A percentile compares a stretch with the other conserved stretches of the same genome.
Evolutionary conservation across 2,888 invertebrate genomes (phyloP).

Genomic region (Resseliella maxima): DNA sequence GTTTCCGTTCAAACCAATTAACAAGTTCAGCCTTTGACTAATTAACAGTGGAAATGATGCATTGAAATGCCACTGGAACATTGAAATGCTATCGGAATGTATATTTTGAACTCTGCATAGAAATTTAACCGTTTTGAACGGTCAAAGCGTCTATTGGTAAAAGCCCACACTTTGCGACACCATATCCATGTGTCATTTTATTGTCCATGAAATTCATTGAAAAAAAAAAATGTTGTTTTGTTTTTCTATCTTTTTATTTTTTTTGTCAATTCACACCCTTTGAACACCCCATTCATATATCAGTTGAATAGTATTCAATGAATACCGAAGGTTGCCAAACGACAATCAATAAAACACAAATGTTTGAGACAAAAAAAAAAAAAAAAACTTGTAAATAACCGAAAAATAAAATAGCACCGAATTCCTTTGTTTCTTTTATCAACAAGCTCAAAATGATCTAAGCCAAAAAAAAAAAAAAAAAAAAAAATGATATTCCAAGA

Average conservation of each 20-base stretch:
- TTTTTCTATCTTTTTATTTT: conserved; percentile 22
- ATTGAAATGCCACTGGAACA: neutral
- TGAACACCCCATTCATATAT: conserved; percentile 2
- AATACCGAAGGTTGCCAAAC: conserved; percentile 16
- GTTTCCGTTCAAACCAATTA: conserved; percentile 25
- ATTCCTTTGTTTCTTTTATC: neutral
- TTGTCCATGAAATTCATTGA: neutral
- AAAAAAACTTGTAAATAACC: too few species aligned
- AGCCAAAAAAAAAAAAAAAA: neutral
- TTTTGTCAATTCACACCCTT: conserved; percentile 6
- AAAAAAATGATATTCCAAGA: neutral
- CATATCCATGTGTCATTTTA: neutral
- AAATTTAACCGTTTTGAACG: too few species aligned
- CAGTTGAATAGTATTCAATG: too few species aligned
- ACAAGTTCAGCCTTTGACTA: neutral
- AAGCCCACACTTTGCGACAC: too few species aligned
- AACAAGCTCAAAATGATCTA: neutral
- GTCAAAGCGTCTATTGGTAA: too few species aligned
- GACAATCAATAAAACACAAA: conserved; percentile 10
- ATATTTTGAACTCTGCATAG: too few species aligned
- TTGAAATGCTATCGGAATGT: too few species aligned
- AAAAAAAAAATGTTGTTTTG: too few species aligned
- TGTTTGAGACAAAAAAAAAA: too few species aligned
- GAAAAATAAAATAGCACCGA: neutral
- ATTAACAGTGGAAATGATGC: neutral